Evolutionary conservation across 1,140 invertebrate genomes (phyloP).

Genomic region (Hermatobates lingyangjiaoensis): DNA sequence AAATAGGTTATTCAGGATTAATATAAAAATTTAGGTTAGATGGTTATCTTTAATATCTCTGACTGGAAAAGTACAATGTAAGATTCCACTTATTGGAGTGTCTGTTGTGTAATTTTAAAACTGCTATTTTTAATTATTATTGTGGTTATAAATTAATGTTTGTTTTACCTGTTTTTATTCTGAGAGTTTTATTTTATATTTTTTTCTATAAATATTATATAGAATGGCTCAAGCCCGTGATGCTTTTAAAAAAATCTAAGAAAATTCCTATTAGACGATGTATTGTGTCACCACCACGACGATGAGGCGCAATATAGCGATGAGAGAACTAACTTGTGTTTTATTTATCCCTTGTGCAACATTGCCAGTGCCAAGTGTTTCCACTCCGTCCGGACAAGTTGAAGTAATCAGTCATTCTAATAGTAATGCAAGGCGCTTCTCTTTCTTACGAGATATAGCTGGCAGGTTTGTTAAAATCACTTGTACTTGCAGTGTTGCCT

Average conservation of each 20-base stretch:
- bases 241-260: conserved; percentile 24
- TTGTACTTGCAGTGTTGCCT: conserved; percentile 20
- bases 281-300: conserved; percentile 16
- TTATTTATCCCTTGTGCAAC: neutral
- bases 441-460: neutral
- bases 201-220: conserved; percentile 15
- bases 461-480: conserved; percentile 8
- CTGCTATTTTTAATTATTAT: conserved; percentile 17
- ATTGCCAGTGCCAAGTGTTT: neutral
- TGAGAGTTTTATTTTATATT: conserved; percentile 19
- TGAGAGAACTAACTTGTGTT: conserved; percentile 14
- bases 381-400: conserved; percentile 15
- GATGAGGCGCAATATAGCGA: conserved; percentile 15
- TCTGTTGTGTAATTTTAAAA: conserved; percentile 14
- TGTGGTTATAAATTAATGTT: conserved; percentile 17
- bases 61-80: conserved; percentile 18
- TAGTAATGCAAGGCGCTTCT: conserved; percentile 4
- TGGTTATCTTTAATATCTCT: conserved; percentile 10
- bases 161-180: conserved; percentile 16
- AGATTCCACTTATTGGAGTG: conserved; percentile 18
- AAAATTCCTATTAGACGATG: conserved; percentile 24
- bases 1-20: conserved; percentile 19
- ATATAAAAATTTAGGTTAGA: conserved; percentile 19
- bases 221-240: conserved; percentile 15
- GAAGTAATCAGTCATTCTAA: conserved; percentile 15